phyloP scores from a whole-genome alignment of 2,888 invertebrate species.

The Lomographa bimaculata region DNA sequence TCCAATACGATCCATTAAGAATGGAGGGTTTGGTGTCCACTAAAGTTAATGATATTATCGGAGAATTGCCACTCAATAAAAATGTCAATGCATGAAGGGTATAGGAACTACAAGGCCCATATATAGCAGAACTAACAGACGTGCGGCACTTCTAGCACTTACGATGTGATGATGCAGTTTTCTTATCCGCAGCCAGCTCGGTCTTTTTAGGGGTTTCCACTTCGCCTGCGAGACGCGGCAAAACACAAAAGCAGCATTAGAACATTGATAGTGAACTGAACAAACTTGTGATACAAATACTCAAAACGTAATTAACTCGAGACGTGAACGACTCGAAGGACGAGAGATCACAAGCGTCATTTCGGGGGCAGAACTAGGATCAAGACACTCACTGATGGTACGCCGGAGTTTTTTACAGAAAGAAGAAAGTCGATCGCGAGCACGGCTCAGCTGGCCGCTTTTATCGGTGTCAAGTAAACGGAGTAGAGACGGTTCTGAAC shows the following conservation, averaged over 20 bases:
- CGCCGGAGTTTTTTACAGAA: slow-evolving; percentile 80
- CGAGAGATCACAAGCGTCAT: slow-evolving; percentile 23
- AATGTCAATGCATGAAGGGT: slow-evolving; percentile 31
- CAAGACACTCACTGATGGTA: slow-evolving; percentile 75
- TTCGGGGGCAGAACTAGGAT: slow-evolving; percentile 16
- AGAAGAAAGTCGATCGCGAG: slow-evolving; percentile 71
- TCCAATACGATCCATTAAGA: slow-evolving; percentile 31
- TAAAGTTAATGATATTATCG: slow-evolving; percentile 24
- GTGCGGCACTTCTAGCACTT: slow-evolving; percentile 80
- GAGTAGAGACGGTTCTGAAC: slow-evolving; percentile 72
- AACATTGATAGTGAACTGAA: slow-evolving; percentile 61
- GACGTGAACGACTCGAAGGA: slow-evolving; percentile 8
- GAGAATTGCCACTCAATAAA: slow-evolving; percentile 42
- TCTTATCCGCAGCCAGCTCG: slow-evolving; percentile 79
- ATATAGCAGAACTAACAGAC: slow-evolving; percentile 37
- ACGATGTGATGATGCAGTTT: slow-evolving; percentile 76
- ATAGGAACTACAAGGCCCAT: slow-evolving; percentile 24
- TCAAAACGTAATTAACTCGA: slow-evolving; percentile 22
- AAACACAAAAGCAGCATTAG: slow-evolving; percentile 82
- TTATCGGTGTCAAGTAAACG: slow-evolving; percentile 72
- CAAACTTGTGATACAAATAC: slow-evolving; percentile 43
- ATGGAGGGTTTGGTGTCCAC: slow-evolving; percentile 15
- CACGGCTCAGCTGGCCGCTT: slow-evolving; percentile 71
- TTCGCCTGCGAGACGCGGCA: slow-evolving; percentile 76
- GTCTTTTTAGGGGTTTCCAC: slow-evolving; percentile 80